phyloP scores from a whole-genome alignment of 1,140 invertebrate genomes.

The Ctenoplectra terminalis region DNA sequence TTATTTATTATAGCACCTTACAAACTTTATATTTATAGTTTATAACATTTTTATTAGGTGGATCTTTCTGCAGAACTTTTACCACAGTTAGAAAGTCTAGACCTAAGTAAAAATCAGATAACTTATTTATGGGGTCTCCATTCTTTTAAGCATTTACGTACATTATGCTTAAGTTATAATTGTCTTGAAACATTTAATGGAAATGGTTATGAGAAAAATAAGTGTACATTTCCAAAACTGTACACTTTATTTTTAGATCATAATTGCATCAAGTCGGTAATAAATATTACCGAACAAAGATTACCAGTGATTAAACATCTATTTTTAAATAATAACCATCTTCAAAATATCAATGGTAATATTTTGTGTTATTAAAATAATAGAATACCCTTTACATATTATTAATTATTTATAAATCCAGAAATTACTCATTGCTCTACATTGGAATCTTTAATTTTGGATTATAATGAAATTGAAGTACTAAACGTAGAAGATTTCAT shows the following conservation, averaged over 20 bases:
- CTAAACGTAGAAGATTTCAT: constrained; percentile 52
- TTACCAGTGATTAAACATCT: constrained; percentile 58
- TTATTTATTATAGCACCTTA: background rate
- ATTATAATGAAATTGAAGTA: constrained; percentile 60
- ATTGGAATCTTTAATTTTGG: constrained; percentile 59
- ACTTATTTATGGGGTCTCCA: constrained; percentile 53
- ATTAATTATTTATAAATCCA: no score
- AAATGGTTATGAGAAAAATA: background rate
- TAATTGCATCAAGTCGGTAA: constrained; percentile 61
- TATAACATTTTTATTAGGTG: constrained; percentile 44
- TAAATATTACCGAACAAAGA: constrained; percentile 27
- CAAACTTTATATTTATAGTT: background rate
- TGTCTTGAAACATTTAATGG: constrained; percentile 47
- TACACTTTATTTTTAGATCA: constrained; percentile 62
- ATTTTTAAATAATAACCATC: constrained; percentile 62
- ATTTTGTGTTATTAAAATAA: background rate
- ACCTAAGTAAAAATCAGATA: constrained; percentile 67
- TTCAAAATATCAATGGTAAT: constrained; percentile 54
- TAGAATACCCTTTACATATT: no score
- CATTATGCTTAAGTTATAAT: constrained; percentile 66
- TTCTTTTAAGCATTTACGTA: constrained; percentile 54
- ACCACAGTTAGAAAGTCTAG: constrained; percentile 65
- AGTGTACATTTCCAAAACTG: constrained; percentile 49
- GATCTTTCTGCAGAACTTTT: constrained; percentile 50
- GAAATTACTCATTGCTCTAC: constrained; percentile 48